Base-by-base conservation (phyloP, 1,140 invertebrate species). In the Dendrolimus kikuchii region DNA sequence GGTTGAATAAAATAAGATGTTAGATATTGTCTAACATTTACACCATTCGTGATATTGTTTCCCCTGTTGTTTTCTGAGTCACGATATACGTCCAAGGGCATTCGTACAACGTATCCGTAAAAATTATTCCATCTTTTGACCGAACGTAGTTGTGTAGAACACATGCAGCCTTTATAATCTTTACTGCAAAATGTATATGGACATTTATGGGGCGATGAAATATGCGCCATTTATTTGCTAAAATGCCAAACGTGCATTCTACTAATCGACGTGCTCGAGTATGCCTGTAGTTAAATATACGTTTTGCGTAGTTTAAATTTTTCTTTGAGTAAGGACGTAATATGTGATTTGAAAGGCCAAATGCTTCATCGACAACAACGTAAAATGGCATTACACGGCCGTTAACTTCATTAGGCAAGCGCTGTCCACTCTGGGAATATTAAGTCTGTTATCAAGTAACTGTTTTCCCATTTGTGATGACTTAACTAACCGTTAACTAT, bases 21-120 rank as follows among this genome's bases (percentile, higher is more conserved):
- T 42, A 42, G 41, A 42, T 42, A 42, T 42, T 42, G 41, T 42
- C 41, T 42, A 42, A 42, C 41, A 42, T 42, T 42, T 42, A 42
- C 41, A 42, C 41, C 3, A n/a, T 42, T 42, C 41, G 41, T 42
- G 41, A 42, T n/a, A n/a, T n/a, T n/a, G n/a, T n/a, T n/a, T n/a
- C n/a, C n/a, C n/a, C n/a, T n/a, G n/a, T n/a, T n/a, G n/a, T n/a
- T n/a, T n/a, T n/a, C n/a, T n/a, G n/a, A n/a, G n/a, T n/a, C n/a
- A n/a, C n/a, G n/a, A n/a, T 42, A 42, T 42, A 42, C 41, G 41
- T 42, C 41, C 41, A 42, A 42, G 41, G 41, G 4, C 41, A 42
- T 42, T 42, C 41, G n/a, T n/a, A 42, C 41, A 42, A 42, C 41
- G 3, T 42, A 42, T 42, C 41, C 41, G 41, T 42, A 42, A 42